Evolutionary conservation across 1,140 invertebrate species (phyloP), one percentile per base, ranked within the genome.

Genomic region (Zaprionus davidi): DNA sequence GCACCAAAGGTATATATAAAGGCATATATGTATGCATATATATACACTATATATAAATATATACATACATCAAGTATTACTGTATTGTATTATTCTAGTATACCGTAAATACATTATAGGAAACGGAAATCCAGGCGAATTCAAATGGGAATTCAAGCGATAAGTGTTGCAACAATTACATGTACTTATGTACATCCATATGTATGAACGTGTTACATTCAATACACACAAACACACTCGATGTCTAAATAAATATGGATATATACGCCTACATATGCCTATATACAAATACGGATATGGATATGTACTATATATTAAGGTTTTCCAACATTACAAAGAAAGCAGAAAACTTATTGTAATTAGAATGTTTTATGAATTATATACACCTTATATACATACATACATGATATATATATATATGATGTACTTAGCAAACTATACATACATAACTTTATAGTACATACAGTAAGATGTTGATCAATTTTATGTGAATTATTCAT

Each of bases 281-380:
- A 24, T 24, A 64, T 55, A n/a, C 15, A 36, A 3, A 36, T 36
- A 22, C 9, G 12, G 17, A 55, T 57, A 57, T 57, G 28, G 4
- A 66, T 20, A 57, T 46, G 36, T 55, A n/a, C n/a, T n/a, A n/a
- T n/a, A n/a, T n/a, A 34, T 70, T 78, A 79, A 67, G 82, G 79
- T 76, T 85, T 82, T 86, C 66, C 82, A 79, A 62, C 75, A 69
- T 36, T 64, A 60, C 46, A 57, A 67, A 76, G 11, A 34, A 49
- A 44, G 24, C 22, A 51, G 26, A 51, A 65, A 87, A 55, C 73
- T 78, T 78, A 80, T 88, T 86, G 72, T 60, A 83, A 78, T 81
- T 88, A 83, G 75, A 84, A 81, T 88, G 84, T 87, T 87, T 87
- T 87, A 87, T 83, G 84, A 84, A 87, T 88, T 87, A 81, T 87